Base-by-base conservation (phyloP, 1,140 invertebrate genomes). In the Trichonephila inaurata region DNA sequence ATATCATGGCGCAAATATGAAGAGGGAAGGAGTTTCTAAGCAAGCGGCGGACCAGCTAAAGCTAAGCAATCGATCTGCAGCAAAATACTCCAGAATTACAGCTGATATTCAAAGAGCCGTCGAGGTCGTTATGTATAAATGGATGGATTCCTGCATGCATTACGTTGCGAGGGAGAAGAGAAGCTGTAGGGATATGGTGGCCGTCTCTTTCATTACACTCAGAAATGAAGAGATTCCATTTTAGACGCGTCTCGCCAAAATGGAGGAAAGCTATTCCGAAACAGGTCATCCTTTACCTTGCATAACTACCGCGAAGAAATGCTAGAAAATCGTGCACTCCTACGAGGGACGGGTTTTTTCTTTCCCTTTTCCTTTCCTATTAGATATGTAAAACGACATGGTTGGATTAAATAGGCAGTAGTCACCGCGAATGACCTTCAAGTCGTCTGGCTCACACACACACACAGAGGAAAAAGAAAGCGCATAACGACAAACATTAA, bases 31-130 rank as follows among this genome's bases (percentile, higher is more conserved):
- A 69, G 51, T 83, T 66, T 64, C 60, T 44, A 85, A 61, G 89
- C 72, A 81, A 60, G 62, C 64, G 88, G 62, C 60, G 64, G 91
- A 40, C 72, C 60, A 58, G 83, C 69, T 62, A 77, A 87, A 89
- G 85, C 92, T 72, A 93, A 91, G 92, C 92, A 93, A 93, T 93
- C 92, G 92, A 93, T 93, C 85, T 93, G 92, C 85, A 93, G 69
- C 83, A 93, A 93, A 93, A 93, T 93, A 89, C 92, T 87, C 92
- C 92, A 87, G 86, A 93, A 93, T 93, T 93, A 93, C 92, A 93
- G 92, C 85, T 93, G 86, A 93, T 93, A 93, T 93, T 93, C 92
- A 93, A 93, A 93, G 92, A 89, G 91, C 62, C 89, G 60, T 92
- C 83, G 51, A 87, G 86, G 92, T 93, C 92, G 86, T 88, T 89